A percentile compares a stretch with the other conserved stretches of the same genome.
Conservation (phyloP, 2,888 invertebrate genomes). For the Melinaea menophilus region DNA sequence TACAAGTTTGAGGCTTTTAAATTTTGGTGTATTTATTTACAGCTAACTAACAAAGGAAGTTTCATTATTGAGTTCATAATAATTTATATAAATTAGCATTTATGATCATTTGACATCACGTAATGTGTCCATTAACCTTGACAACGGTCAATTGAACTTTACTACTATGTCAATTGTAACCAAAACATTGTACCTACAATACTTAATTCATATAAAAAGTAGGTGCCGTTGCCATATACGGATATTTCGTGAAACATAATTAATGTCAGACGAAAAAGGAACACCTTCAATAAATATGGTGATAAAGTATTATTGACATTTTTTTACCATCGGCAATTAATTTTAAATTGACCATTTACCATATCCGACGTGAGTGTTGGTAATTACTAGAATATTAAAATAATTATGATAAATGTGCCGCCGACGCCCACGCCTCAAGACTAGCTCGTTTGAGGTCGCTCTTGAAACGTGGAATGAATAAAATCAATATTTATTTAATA, state of each 20-base stretch:
- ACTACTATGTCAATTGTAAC: conserved; percentile 22
- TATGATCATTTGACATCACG: conserved; percentile 11
- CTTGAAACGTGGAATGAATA: neutral
- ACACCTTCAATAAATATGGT: conserved; percentile 8
- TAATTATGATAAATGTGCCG: conserved; percentile 22
- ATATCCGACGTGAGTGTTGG: conserved; percentile 18
- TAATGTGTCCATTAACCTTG: conserved; percentile 29
- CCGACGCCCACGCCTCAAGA: conserved; percentile 6
- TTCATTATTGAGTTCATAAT: neutral
- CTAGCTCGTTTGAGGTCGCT: neutral
- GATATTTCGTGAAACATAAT: conserved; percentile 5
- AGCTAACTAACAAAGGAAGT: neutral
- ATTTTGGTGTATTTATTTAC: neutral
- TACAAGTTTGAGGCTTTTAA: too few relatives aligned
- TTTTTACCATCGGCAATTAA: conserved; percentile 19
- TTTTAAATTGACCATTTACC: conserved; percentile 20
- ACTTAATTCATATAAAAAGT: neutral
- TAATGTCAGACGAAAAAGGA: conserved; percentile 3
- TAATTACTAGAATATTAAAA: conserved; percentile 23
- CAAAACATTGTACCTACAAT: conserved; percentile 16
- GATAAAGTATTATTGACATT: conserved; percentile 12
- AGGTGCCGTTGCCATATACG: neutral
- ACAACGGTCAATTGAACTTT: conserved; percentile 27
- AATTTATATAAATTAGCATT: neutral
- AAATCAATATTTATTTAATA: conserved; percentile 7